phyloP scores from a whole-genome alignment of 2,888 invertebrate species.

The Celastrina argiolus region DNA sequence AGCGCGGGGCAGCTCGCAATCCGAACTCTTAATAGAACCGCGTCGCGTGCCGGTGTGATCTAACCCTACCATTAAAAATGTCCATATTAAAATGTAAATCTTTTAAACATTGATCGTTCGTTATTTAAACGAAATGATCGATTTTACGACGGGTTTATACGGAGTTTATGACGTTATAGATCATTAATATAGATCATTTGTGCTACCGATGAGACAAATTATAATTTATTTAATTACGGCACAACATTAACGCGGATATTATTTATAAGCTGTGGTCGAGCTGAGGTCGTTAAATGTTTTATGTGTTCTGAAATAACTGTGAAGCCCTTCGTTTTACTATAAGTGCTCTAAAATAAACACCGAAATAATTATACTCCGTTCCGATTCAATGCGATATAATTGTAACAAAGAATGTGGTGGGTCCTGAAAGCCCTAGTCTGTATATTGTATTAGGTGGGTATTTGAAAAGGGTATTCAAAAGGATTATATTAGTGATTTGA shows the following conservation, averaged over 20 bases:
- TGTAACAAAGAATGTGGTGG: no score
- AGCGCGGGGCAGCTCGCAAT: no score
- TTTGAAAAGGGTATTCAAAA: no score
- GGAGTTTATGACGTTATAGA: constrained; percentile 2
- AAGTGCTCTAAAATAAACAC: not conserved
- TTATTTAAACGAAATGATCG: not conserved
- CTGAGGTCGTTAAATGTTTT: not conserved
- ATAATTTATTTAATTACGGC: not conserved
- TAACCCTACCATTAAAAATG: not conserved
- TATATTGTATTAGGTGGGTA: no score
- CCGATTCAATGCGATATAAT: no score
- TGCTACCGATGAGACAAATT: not conserved
- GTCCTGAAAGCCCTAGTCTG: no score
- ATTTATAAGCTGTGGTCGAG: not conserved
- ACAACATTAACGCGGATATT: not conserved
- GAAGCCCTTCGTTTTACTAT: not conserved
- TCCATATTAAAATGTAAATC: not conserved
- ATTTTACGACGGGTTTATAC: constrained; percentile 3
- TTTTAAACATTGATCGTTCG: not conserved
- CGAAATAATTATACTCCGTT: not conserved
- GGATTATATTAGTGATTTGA: no score
- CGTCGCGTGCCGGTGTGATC: no score
- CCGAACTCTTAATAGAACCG: no score
- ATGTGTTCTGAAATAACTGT: not conserved
- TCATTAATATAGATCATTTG: constrained; percentile 7